Evolutionary conservation across 2,888 invertebrate genomes (phyloP), one percentile per base, ranked within the genome.

Genomic region (Molorchus minor): DNA sequence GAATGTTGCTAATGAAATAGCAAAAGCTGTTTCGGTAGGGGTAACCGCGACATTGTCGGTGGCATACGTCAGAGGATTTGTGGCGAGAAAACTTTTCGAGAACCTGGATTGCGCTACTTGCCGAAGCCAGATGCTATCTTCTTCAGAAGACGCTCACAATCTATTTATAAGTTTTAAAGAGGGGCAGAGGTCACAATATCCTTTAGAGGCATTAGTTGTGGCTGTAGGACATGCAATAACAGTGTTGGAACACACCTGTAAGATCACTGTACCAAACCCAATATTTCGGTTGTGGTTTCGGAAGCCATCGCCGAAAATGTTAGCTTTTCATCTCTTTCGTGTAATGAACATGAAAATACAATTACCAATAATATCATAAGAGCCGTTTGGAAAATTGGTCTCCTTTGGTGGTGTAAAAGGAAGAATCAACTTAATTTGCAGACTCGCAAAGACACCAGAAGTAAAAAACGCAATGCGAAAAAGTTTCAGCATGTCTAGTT

Each of bases 31-130:
- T 10, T 2, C 10, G 16, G 12, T 15, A 16, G 38, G 13, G 10
- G 38, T 16, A 38, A 33, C 40, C 2, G 35, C 29, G 15, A 38
- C 49, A 3, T 40, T 61, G 25, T 57, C 61, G 19, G 57, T 61
- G 35, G 52, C 61, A 13, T 61, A 61, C 33, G 61, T 61, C 19
- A 55, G 33, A 30, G 60, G 61, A 4, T 60, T 33, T 15, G 52
- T 45, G 0, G 20, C 33, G 10, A 56, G 52, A 29, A 47, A 33
- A n/a, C 19, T 51, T n/a, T 19, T 35, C 16, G 15, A 38, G 16
- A 3, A 15, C 13, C 13, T 38, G 10, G 16, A 38, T 8, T 38
- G 38, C 13, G 16, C 3, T 16, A 16, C 16, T 16, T 38, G 16
- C 16, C 38, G 13, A 8, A 16, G 13, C 4, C 3, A 38, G 3